Conservation (phyloP, 2,797 vertebrate species). For the Thunnus albacares region DNA sequence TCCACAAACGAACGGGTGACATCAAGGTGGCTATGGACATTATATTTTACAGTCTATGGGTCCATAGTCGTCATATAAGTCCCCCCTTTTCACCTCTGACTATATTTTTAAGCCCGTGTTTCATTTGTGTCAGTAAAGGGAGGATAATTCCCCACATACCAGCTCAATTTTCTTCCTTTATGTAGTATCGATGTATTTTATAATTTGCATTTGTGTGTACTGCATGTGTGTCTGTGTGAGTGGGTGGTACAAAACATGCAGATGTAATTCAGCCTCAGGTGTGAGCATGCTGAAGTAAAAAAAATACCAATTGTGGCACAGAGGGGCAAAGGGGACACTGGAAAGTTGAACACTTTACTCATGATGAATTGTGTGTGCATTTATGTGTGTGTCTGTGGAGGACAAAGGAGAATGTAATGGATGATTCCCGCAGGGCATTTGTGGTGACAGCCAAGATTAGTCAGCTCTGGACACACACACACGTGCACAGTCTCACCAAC, state of each 20-base stretch:
- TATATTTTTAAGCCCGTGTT: not conserved
- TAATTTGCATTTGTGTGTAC: not conserved
- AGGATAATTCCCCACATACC: conserved; percentile 23
- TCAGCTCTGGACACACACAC: conserved; percentile 38
- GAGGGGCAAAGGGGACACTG: conserved; percentile 39
- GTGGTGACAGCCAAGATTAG: conserved; percentile 54
- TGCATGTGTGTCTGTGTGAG: no score
- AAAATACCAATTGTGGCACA: conserved; percentile 13
- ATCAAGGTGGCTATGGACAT: no score
- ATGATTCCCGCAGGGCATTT: conserved; percentile 60
- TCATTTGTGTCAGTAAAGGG: not conserved
- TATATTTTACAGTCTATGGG: no score
- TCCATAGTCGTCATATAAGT: no score
- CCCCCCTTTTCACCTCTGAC: no score
- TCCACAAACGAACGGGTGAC: no score
- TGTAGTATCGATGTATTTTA: not conserved
- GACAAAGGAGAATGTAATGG: conserved; percentile 67
- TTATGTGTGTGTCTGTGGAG: conserved; percentile 41
- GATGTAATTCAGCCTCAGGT: conserved; percentile 35
- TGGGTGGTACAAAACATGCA: not conserved
- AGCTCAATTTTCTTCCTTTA: not conserved
- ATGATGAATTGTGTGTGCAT: conserved; percentile 56
- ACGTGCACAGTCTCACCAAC: not conserved
- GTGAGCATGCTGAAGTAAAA: conserved; percentile 30
- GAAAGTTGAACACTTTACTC: conserved; percentile 51